phyloP scores from a whole-genome alignment of 2,113 vertebrate species.

The Osmerus mordax region DNA sequence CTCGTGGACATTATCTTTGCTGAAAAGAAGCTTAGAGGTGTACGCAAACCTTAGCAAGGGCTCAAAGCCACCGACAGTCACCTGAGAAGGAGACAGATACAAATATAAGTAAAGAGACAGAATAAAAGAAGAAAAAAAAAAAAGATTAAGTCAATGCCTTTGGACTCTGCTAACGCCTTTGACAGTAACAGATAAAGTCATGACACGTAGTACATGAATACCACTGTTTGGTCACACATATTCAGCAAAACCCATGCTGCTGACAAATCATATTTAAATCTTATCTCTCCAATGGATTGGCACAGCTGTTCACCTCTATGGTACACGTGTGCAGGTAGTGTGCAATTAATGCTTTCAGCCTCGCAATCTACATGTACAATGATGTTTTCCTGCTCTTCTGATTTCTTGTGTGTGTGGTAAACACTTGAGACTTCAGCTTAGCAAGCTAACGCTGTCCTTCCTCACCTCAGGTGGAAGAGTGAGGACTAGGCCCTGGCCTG shows the following conservation, averaged over 20 bases:
- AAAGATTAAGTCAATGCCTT: too few relatives aligned
- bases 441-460: background rate
- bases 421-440: background rate
- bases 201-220: background rate
- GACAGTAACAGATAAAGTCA: background rate
- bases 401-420: too few relatives aligned
- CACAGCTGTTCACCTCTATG: background rate
- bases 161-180: too few relatives aligned
- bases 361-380: too few relatives aligned
- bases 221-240: too few relatives aligned
- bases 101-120: background rate
- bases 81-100: slow-evolving; percentile 62
- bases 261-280: background rate
- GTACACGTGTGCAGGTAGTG: background rate
- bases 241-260: too few relatives aligned
- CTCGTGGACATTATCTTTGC: slow-evolving; percentile 85
- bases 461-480: slow-evolving; percentile 89
- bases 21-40: slow-evolving; percentile 87
- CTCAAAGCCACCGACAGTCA: slow-evolving; percentile 87
- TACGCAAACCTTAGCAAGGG: slow-evolving; percentile 93
- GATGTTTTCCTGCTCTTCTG: too few relatives aligned
- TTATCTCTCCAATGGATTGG: background rate
- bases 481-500: slow-evolving; percentile 66
- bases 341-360: too few relatives aligned
- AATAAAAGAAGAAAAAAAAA: too few relatives aligned